These are phyloP conservation scores for Hybos culiciformis DNA, from an alignment of 2,888 invertebrate genomes.

Conservation along the genomic window DNA sequence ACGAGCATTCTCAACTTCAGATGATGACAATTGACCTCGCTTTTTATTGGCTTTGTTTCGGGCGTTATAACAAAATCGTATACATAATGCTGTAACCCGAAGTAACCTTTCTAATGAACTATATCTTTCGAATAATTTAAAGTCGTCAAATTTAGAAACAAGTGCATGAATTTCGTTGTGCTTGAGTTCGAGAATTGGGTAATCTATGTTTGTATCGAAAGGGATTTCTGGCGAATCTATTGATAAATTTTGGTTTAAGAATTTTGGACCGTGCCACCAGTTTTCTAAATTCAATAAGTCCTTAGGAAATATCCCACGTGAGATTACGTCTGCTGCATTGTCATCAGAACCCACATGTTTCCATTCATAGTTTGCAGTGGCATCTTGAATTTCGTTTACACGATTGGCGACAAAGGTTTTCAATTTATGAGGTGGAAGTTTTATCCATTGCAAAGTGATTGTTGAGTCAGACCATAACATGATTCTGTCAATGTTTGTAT, in stretches of 20 bases:
- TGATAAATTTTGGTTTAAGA: neutral
- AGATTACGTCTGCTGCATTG: slow-evolving; percentile 7
- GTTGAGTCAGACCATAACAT: slow-evolving; percentile 18
- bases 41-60: too few relatives aligned
- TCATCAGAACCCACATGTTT: neutral
- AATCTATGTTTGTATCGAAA: neutral
- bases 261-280: slow-evolving; percentile 1
- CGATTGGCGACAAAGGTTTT: slow-evolving; percentile 17
- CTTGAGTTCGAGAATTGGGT: neutral
- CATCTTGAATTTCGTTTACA: slow-evolving; percentile 10
- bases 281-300: neutral
- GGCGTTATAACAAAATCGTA: slow-evolving; percentile 6
- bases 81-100: neutral
- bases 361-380: slow-evolving; percentile 6
- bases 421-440: slow-evolving; percentile 8
- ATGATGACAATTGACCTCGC: neutral
- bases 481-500: slow-evolving; percentile 10
- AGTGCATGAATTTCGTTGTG: neutral
- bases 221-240: neutral
- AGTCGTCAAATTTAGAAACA: neutral
- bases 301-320: slow-evolving; percentile 4
- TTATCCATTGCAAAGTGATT: slow-evolving; percentile 16
- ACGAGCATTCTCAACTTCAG: neutral
- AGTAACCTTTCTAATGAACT: too few relatives aligned
- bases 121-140: neutral